phyloP scores from a whole-genome alignment of 2,888 invertebrate genomes.

The Drosophila prostipennis region DNA sequence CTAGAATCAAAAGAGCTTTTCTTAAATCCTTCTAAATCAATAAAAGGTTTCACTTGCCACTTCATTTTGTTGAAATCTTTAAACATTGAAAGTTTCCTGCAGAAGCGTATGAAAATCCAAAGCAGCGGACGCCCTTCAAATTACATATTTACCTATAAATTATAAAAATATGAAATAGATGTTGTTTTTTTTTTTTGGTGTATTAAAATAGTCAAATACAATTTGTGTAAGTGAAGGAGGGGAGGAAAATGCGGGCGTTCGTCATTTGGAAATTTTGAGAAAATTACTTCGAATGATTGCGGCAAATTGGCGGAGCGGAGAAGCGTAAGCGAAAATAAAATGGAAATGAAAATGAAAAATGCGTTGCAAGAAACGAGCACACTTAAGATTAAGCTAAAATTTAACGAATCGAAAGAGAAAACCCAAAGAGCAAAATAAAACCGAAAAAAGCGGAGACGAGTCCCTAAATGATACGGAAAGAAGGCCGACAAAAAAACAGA shows the following conservation, averaged over 20 bases:
- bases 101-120: conserved; percentile 15
- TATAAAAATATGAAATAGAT: conserved; percentile 34
- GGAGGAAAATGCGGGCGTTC: background rate
- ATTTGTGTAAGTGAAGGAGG: conserved; percentile 21
- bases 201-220: conserved; percentile 44
- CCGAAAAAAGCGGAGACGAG: conserved; percentile 4
- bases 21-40: background rate
- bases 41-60: conserved; percentile 23
- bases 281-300: conserved; percentile 33
- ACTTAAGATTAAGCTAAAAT: conserved; percentile 61
- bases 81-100: background rate
- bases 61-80: background rate
- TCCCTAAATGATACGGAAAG: conserved; percentile 10
- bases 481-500: background rate
- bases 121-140: conserved; percentile 4
- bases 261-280: conserved; percentile 36
- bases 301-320: conserved; percentile 32
- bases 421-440: conserved; percentile 13
- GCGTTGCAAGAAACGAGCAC: conserved; percentile 33
- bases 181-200: conserved; percentile 34
- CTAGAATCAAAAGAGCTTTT: too few relatives aligned
- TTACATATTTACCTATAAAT: conserved; percentile 43
- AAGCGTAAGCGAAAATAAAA: conserved; percentile 10
- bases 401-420: conserved; percentile 28
- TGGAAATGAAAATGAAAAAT: background rate